A percentile compares a stretch with the other conserved stretches of the same genome.
Evolutionary conservation across 1,140 invertebrate genomes (phyloP).

Genomic region (Neodiprion virginianus): DNA sequence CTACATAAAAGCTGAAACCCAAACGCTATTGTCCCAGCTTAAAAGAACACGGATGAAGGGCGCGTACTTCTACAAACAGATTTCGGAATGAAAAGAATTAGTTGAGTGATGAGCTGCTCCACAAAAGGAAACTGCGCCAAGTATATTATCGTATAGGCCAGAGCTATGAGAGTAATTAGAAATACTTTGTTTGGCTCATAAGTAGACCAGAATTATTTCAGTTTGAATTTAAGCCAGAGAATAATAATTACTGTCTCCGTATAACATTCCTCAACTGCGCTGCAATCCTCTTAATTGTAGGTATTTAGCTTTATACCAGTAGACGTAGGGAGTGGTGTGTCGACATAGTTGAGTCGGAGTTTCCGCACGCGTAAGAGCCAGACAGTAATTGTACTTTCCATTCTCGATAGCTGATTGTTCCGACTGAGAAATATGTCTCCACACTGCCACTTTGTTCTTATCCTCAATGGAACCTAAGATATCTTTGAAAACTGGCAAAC

Average conservation of each 20-base stretch:
- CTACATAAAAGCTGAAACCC: conserved; percentile 11
- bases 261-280: conserved; percentile 13
- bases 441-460: too few species aligned
- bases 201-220: background rate
- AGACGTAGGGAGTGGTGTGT: background rate
- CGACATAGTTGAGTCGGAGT: conserved; percentile 15
- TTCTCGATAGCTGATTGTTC: conserved; percentile 19
- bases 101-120: conserved; percentile 44
- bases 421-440: background rate
- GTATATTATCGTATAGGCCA: background rate
- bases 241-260: conserved; percentile 25
- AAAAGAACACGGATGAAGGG: conserved; percentile 33
- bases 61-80: conserved; percentile 27
- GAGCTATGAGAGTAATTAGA: background rate
- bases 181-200: background rate
- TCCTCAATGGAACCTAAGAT: too few species aligned
- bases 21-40: conserved; percentile 20
- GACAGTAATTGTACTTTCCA: conserved; percentile 20
- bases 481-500: too few species aligned
- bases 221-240: background rate
- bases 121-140: background rate
- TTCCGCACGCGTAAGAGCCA: conserved; percentile 13
- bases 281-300: conserved; percentile 27
- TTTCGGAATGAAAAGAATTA: conserved; percentile 38
- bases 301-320: conserved; percentile 26